These are phyloP conservation scores for Micromesistius poutassou DNA, from an alignment of 2,797 vertebrate species.

Conservation along the genomic window DNA sequence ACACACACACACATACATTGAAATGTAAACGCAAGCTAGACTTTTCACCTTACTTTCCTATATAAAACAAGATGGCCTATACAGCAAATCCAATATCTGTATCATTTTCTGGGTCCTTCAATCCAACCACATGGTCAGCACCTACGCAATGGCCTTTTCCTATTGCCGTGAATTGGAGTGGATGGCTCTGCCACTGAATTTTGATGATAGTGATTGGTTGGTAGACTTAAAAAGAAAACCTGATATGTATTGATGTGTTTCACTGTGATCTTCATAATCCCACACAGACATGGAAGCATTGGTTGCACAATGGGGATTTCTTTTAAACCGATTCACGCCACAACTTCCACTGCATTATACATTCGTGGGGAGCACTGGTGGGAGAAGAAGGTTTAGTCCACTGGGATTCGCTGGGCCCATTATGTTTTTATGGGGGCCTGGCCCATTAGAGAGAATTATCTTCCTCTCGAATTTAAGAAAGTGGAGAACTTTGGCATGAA, in stretches of 20 bases:
- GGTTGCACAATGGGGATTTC: not conserved
- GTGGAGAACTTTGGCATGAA: not conserved
- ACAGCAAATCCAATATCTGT: not conserved
- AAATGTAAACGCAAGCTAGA: not conserved
- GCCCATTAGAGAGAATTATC: not conserved
- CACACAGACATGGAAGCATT: not conserved
- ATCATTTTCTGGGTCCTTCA: not conserved
- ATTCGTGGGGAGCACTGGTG: not conserved
- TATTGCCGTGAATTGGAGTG: not conserved
- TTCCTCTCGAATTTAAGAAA: not conserved
- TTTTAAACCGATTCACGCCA: not conserved
- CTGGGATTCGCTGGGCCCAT: not conserved
- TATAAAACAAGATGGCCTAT: not conserved
- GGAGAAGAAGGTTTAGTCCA: not conserved
- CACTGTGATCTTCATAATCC: conserved; percentile 1
- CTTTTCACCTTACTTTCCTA: not conserved
- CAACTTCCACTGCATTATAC: not conserved
- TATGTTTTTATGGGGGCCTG: not conserved
- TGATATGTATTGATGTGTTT: not conserved
- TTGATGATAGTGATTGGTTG: too few species aligned
- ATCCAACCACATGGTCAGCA: not conserved
- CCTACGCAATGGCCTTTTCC: not conserved
- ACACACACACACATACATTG: not conserved
- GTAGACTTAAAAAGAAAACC: not conserved
- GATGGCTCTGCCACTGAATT: not conserved